Evolutionary conservation across 2,888 invertebrate genomes (phyloP).

Genomic region (Podotricha telesiphe): DNA sequence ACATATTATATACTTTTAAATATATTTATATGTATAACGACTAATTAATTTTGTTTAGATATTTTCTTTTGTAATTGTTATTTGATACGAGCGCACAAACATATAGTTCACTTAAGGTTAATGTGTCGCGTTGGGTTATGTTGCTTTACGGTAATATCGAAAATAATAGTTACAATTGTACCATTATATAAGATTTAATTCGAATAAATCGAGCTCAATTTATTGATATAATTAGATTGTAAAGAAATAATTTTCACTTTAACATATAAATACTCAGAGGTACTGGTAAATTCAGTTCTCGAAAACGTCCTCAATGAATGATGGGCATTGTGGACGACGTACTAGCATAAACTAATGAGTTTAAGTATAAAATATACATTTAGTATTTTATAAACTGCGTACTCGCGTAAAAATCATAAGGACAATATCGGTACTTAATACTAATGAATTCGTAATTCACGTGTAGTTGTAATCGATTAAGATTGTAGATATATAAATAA

Average conservation of each 20-base stretch:
- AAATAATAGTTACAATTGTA: slow-evolving; percentile 58
- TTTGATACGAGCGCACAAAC: slow-evolving; percentile 81
- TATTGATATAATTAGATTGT: slow-evolving; percentile 71
- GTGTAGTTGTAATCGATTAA: slow-evolving; percentile 68
- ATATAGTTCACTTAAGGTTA: slow-evolving; percentile 68
- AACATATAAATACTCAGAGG: slow-evolving; percentile 45
- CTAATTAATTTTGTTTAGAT: slow-evolving; percentile 62
- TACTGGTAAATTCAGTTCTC: slow-evolving; percentile 61
- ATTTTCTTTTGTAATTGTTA: slow-evolving; percentile 68
- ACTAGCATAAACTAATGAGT: slow-evolving; percentile 58
- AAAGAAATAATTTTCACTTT: slow-evolving; percentile 65
- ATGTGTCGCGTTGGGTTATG: slow-evolving; percentile 57
- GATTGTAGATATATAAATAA: slow-evolving; percentile 77
- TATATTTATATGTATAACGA: slow-evolving; percentile 58
- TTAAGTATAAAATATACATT: slow-evolving; percentile 72
- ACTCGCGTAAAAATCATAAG: slow-evolving; percentile 82
- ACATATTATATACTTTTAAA: slow-evolving; percentile 60
- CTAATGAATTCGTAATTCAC: slow-evolving; percentile 75
- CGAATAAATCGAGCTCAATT: slow-evolving; percentile 82
- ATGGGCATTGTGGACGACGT: slow-evolving; percentile 72
- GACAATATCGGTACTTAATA: slow-evolving; percentile 77
- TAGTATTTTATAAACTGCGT: slow-evolving; percentile 80
- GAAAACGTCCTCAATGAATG: slow-evolving; percentile 74
- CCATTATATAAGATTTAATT: slow-evolving; percentile 69
- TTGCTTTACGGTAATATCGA: slow-evolving; percentile 56